Evolutionary conservation across 2,888 invertebrate genomes (phyloP), one percentile per base, ranked within the genome.

Genomic region (Sicus ferrugineus): DNA sequence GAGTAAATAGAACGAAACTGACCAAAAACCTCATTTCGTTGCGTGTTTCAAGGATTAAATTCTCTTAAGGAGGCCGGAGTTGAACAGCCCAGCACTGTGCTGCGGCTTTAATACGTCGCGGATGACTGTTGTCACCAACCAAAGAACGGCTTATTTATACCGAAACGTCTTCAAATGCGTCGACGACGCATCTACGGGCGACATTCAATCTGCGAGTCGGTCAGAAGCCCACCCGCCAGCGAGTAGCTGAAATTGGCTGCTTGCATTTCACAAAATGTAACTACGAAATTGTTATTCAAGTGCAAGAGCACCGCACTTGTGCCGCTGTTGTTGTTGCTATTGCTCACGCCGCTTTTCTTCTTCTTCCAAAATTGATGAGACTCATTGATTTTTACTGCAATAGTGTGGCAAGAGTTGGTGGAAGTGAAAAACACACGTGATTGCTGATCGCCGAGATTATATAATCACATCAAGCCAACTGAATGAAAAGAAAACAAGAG

Each of bases 361-460:
- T n/a, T 16, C 23, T 54, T 23, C 54, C 23, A 7, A 54, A 16
- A 54, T 26, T 1, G 1, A 54, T 28, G 26, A 54, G 3, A 16
- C n/a, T 16, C 19, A 54, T 54, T 26, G 23, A 11, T 21, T 54
- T 54, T 54, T 54, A 54, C 26, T 28, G 23, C 21, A 16, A 26
- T 28, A 16, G 42, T 3, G 14, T 54, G 46, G 46, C 46, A n/a
- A 14, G 16, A 7, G 46, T 14, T 46, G 46, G 19, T 19, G 19
- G 19, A 14, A 42, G 5, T 42, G 42, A 46, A 14, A 19, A 46
- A n/a, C 54, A 54, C 54, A 54, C 54, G 54, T 54, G 54, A 54
- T 54, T 26, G 16, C 14, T 54, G 54, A 52, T 52, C 52, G 21
- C 52, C 23, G 52, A 6, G 9, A 42, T 42, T 4, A 42, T 9